A percentile compares a stretch with the other conserved stretches of the same genome.
phyloP scores from a whole-genome alignment of 2,113 vertebrate genomes.

The Neopipo cinnamomea region DNA sequence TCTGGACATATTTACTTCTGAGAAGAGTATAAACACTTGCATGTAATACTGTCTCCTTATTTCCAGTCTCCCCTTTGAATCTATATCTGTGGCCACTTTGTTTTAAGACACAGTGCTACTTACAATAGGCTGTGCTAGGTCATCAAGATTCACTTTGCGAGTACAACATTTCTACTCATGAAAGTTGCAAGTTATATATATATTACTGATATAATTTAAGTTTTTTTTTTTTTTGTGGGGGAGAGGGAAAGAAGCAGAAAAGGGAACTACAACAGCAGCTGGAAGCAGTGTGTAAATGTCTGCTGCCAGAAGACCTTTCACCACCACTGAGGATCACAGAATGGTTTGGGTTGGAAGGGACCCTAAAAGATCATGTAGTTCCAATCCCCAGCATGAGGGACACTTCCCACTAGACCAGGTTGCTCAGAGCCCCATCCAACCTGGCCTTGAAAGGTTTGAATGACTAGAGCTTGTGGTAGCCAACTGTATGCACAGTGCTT shows the following conservation, averaged over 20 bases:
- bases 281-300: neutral
- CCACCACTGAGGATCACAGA: neutral
- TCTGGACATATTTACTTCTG: neutral
- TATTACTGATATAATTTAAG: neutral
- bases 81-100: fast-evolving
- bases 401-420: neutral
- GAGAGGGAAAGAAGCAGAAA: neutral
- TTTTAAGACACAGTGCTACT: neutral
- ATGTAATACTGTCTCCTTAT: neutral
- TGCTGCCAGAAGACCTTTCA: neutral
- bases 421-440: neutral
- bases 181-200: neutral
- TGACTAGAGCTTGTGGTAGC: neutral
- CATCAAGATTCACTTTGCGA: neutral
- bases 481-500: fast-evolving
- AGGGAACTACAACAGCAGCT: neutral
- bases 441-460: neutral
- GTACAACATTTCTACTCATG: neutral
- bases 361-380: neutral
- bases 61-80: neutral
- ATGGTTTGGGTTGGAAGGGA: neutral
- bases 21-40: neutral
- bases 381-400: too few relatives aligned
- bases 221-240: neutral
- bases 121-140: fast-evolving